Evolutionary conservation across 2,113 vertebrate genomes (phyloP).

Genomic region (Castor canadensis): DNA sequence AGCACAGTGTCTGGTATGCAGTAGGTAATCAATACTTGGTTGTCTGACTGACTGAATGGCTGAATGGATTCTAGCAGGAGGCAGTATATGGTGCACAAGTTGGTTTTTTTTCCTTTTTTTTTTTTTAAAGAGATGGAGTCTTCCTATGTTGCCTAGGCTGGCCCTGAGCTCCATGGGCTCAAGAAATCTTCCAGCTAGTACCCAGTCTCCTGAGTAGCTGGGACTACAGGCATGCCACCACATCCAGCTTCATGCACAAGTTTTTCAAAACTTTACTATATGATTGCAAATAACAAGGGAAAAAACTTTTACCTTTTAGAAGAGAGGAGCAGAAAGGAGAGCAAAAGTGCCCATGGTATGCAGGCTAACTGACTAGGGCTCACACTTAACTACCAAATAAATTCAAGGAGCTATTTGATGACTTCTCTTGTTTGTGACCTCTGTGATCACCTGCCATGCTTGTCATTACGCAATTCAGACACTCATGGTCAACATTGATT

Average conservation of each 20-base stretch:
- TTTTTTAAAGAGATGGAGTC: neutral
- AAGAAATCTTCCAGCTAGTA: too few relatives aligned
- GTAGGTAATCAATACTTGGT: neutral
- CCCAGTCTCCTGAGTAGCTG: neutral
- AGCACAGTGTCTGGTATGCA: neutral
- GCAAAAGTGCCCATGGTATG: neutral
- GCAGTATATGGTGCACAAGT: neutral
- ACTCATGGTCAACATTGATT: neutral
- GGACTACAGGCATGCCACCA: neutral
- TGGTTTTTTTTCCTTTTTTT: neutral
- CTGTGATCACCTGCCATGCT: neutral
- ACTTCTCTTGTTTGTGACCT: neutral
- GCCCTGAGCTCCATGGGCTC: neutral
- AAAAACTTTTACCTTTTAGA: neutral
- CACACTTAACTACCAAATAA: neutral
- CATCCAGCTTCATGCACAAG: neutral
- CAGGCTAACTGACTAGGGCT: neutral
- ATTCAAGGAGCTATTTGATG: neutral
- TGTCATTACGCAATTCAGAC: neutral
- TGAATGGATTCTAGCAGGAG: neutral
- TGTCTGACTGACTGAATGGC: neutral
- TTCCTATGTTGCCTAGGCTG: neutral
- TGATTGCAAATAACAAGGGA: neutral
- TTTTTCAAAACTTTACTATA: neutral
- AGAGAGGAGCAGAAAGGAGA: neutral